Conservation (phyloP, 2,888 invertebrate genomes). For the Apotomis turbidana region DNA sequence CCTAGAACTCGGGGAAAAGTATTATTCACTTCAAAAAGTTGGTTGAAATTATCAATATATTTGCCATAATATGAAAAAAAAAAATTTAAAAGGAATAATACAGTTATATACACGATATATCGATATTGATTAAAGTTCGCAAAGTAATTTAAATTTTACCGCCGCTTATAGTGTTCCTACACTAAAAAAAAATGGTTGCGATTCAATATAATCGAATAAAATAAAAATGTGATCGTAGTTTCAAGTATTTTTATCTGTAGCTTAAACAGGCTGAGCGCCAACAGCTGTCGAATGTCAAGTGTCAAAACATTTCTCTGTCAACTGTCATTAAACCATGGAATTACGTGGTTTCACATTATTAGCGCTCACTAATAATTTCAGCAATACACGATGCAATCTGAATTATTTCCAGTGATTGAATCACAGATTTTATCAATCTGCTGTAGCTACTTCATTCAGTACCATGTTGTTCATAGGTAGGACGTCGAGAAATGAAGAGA, state of each 20-base stretch:
- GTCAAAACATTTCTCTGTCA: slow-evolving; percentile 19
- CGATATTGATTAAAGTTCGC: no score
- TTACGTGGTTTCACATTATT: slow-evolving; percentile 78
- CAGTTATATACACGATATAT: no score
- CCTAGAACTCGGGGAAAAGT: no score
- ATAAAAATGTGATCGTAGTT: no score
- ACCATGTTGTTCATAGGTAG: slow-evolving; percentile 77
- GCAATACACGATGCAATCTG: slow-evolving; percentile 71
- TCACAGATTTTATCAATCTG: slow-evolving; percentile 57
- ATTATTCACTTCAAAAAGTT: no score
- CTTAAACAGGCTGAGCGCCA: neutral
- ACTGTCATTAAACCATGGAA: slow-evolving; percentile 55
- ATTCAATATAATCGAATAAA: neutral
- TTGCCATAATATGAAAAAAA: no score
- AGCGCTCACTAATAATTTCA: slow-evolving; percentile 64
- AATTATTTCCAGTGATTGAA: slow-evolving; percentile 59
- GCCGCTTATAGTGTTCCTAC: slow-evolving; percentile 9
- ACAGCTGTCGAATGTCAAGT: slow-evolving; percentile 30
- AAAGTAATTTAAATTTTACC: slow-evolving; percentile 5
- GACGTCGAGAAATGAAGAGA: slow-evolving; percentile 43
- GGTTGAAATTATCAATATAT: no score
- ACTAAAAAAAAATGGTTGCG: neutral
- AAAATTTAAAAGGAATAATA: no score
- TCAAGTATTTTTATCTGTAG: neutral
- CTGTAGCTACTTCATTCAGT: slow-evolving; percentile 53